Conservation (phyloP, 2,888 invertebrate genomes). For the Pterobdella sp. region DNA sequence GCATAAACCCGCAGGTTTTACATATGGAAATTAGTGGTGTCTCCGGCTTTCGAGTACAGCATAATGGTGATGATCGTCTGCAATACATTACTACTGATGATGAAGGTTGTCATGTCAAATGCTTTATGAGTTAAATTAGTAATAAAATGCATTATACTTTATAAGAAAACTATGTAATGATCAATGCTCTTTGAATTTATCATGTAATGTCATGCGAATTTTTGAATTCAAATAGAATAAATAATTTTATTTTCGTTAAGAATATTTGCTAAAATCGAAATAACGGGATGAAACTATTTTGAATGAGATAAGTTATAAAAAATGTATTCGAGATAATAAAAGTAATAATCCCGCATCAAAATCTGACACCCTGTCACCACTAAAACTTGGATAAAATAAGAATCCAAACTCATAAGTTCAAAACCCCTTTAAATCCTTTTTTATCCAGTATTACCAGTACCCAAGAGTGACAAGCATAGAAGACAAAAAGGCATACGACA, state of each 20-base stretch:
- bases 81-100: conserved; percentile 98
- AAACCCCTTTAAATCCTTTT: too few relatives aligned
- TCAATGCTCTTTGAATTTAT: background rate
- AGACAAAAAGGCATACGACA: conserved; percentile 27
- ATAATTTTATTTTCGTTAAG: too few relatives aligned
- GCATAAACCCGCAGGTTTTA: conserved; percentile 62
- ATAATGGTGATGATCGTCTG: conserved; percentile 99
- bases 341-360: too few relatives aligned
- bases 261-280: too few relatives aligned
- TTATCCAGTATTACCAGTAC: conserved; percentile 29
- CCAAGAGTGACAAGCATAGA: conserved; percentile 13
- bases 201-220: background rate
- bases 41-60: conserved; percentile 98
- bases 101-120: conserved; percentile 77
- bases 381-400: too few relatives aligned
- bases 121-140: background rate
- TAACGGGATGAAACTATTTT: too few relatives aligned
- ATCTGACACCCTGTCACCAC: too few relatives aligned
- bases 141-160: too few relatives aligned
- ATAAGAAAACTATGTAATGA: background rate
- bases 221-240: background rate
- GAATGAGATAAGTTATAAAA: too few relatives aligned
- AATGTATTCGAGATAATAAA: too few relatives aligned
- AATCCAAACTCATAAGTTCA: too few relatives aligned
- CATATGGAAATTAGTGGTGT: conserved; percentile 96